A percentile compares a stretch with the other conserved stretches of the same genome.
Evolutionary conservation across 2,797 vertebrate genomes (phyloP).

Genomic region (Coranthus polyacanthus): DNA sequence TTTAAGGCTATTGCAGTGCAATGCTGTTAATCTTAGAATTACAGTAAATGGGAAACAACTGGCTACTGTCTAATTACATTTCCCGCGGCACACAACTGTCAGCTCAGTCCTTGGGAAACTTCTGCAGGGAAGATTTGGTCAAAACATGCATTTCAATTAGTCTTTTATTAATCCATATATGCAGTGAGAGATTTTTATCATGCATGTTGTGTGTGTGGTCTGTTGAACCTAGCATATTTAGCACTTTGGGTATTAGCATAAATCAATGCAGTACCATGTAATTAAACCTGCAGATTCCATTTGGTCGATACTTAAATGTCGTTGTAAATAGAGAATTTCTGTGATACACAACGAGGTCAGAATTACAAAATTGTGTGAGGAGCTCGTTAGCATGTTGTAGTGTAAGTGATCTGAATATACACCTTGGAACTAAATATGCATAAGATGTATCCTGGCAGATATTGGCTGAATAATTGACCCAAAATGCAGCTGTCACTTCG

Average conservation of each 20-base stretch:
- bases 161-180: slow-evolving; percentile 48
- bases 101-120: slow-evolving; percentile 41
- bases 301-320: slow-evolving; percentile 54
- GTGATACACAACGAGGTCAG: slow-evolving; percentile 2
- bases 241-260: slow-evolving; percentile 60
- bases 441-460: slow-evolving; percentile 28
- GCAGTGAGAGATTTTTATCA: slow-evolving; percentile 45
- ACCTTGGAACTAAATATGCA: slow-evolving; percentile 19
- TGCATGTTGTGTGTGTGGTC: slow-evolving; percentile 56
- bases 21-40: slow-evolving; percentile 65
- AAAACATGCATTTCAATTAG: slow-evolving; percentile 60
- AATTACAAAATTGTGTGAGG: slow-evolving; percentile 5
- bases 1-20: slow-evolving; percentile 43
- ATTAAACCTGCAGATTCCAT: slow-evolving; percentile 63
- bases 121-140: slow-evolving; percentile 32
- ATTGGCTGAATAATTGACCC: slow-evolving; percentile 46
- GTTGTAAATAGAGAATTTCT: slow-evolving; percentile 33
- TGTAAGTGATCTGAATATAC: slow-evolving; percentile 2
- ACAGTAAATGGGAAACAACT: slow-evolving; percentile 47
- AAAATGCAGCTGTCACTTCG: slow-evolving; percentile 32
- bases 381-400: not conserved
- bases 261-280: slow-evolving; percentile 70
- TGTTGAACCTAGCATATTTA: slow-evolving; percentile 49
- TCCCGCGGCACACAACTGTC: slow-evolving; percentile 50
- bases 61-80: slow-evolving; percentile 66